Conservation (phyloP, 2,797 vertebrate species). For the Coendou prehensilis region DNA sequence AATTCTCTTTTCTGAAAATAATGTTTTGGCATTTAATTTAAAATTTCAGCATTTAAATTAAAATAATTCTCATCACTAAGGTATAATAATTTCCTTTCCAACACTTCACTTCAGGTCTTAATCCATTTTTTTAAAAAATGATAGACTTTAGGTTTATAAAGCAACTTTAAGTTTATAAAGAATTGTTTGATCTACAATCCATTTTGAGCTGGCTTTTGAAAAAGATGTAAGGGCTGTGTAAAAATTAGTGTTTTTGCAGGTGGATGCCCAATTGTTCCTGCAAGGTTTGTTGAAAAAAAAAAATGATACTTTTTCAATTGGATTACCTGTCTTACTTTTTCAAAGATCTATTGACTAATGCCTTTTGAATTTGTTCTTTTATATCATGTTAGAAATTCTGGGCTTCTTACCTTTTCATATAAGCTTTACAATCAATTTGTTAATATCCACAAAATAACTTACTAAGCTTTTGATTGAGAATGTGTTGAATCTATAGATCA, state of each 20-base stretch:
- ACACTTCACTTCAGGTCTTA: neutral
- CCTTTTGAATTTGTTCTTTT: neutral
- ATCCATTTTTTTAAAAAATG: neutral
- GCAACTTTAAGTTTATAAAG: neutral
- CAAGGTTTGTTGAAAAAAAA: neutral
- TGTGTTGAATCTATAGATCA: neutral
- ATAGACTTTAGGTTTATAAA: neutral
- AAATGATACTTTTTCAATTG: neutral
- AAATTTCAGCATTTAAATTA: neutral
- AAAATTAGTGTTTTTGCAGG: neutral
- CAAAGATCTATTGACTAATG: neutral
- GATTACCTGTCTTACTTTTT: neutral
- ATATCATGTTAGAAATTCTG: neutral
- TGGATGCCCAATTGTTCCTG: neutral
- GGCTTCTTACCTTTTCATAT: neutral
- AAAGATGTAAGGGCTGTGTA: neutral
- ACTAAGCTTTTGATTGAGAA: neutral
- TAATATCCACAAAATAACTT: neutral
- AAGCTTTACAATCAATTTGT: neutral
- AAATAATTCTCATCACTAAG: neutral
- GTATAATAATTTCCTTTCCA: neutral
- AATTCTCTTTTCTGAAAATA: constrained; percentile 7
- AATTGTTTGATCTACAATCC: neutral
- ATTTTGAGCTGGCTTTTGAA: neutral
- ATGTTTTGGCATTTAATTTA: neutral